These are phyloP conservation scores for Nycteola revayana DNA, from an alignment of 2,888 invertebrate species.

Conservation along the genomic window DNA sequence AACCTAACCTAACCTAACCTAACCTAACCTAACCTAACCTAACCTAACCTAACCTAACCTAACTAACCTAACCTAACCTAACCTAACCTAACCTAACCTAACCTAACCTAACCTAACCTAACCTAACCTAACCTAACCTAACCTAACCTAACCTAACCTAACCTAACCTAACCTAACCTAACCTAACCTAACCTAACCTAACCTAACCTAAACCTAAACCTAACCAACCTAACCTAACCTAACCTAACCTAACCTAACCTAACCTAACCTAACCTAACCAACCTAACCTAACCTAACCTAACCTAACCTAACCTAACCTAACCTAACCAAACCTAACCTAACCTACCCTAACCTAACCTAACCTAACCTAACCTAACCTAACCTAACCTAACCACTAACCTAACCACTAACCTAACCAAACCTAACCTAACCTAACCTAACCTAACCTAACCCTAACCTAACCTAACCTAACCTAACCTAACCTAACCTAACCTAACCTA, in stretches of 20 bases:
- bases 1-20: constrained; percentile 16
- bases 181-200: constrained; percentile 32
- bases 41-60: constrained; percentile 14
- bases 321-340: constrained; percentile 26
- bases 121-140: constrained; percentile 20
- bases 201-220: constrained; percentile 33
- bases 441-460: too few relatives aligned
- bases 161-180: constrained; percentile 36
- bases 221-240: constrained; percentile 32
- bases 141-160: constrained; percentile 19
- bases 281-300: constrained; percentile 27
- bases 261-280: too few relatives aligned
- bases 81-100: constrained; percentile 17
- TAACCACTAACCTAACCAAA: constrained; percentile 25
- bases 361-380: constrained; percentile 22
- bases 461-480: constrained; percentile 15
- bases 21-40: constrained; percentile 12
- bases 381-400: constrained; percentile 16
- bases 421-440: constrained; percentile 17
- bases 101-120: constrained; percentile 20
- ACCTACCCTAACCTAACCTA: too few relatives aligned
- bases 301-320: constrained; percentile 26
- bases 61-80: constrained; percentile 16
- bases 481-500: constrained; percentile 12
- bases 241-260: constrained; percentile 29